Evolutionary conservation across 1,140 invertebrate species (phyloP).

Genomic region (Drosophila novamexicana): DNA sequence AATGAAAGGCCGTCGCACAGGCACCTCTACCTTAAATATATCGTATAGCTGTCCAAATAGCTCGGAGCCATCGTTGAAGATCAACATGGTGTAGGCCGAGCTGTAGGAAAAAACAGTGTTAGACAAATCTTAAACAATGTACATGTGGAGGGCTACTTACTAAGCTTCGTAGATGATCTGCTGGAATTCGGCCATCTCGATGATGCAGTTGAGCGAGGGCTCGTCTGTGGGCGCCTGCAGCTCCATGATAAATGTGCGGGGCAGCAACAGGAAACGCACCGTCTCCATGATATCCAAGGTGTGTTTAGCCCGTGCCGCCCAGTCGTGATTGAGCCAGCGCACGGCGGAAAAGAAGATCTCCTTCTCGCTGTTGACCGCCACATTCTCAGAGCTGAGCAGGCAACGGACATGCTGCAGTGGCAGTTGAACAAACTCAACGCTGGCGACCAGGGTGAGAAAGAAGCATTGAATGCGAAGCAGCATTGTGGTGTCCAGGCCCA

Average conservation of each 20-base stretch:
- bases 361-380: constrained; percentile 47
- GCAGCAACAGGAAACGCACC: constrained; percentile 20
- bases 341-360: constrained; percentile 53
- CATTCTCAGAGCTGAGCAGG: constrained; percentile 35
- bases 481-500: constrained; percentile 30
- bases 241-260: neutral
- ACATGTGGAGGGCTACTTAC: neutral
- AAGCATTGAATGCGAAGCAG: constrained; percentile 30
- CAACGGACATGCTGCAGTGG: neutral
- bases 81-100: neutral
- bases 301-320: constrained; percentile 13
- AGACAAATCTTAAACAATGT: neutral
- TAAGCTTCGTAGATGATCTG: neutral
- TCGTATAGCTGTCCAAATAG: constrained; percentile 18
- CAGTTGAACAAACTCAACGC: constrained; percentile 31
- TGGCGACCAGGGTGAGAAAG: constrained; percentile 48
- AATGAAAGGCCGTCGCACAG: constrained; percentile 37
- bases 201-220: constrained; percentile 11
- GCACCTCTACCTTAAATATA: neutral
- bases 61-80: constrained; percentile 10
- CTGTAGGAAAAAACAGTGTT: constrained; percentile 8
- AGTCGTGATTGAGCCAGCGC: constrained; percentile 52
- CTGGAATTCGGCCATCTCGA: neutral
- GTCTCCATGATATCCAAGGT: constrained; percentile 6
- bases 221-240: constrained; percentile 9